phyloP scores from a whole-genome alignment of 2,888 invertebrate genomes.

The Eristalinus aeneus region DNA sequence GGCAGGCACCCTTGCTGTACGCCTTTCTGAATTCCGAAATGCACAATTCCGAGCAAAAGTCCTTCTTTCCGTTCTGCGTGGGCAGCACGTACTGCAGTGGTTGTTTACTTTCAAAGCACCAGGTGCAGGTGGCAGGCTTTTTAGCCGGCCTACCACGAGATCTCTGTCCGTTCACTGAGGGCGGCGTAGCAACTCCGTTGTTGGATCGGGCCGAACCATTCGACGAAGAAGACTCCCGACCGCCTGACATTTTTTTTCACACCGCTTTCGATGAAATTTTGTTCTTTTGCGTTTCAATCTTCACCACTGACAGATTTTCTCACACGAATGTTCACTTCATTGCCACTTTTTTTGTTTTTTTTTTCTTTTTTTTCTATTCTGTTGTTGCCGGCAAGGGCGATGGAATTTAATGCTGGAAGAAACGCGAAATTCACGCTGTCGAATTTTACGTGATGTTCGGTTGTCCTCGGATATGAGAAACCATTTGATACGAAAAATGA shows the following conservation, averaged over 20 bases:
- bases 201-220: conserved; percentile 70
- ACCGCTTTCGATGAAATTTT: conserved; percentile 19
- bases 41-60: conserved; percentile 95
- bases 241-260: conserved; percentile 76
- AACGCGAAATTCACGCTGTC: not conserved
- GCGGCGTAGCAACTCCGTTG: conserved; percentile 71
- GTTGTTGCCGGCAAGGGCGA: conserved; percentile 34
- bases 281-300: conserved; percentile 16
- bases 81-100: conserved; percentile 93
- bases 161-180: conserved; percentile 73
- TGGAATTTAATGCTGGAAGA: not conserved
- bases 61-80: conserved; percentile 91
- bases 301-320: not conserved
- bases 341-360: conserved; percentile 18
- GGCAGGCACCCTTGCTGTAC: conserved; percentile 92
- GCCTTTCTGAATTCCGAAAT: conserved; percentile 94
- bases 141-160: conserved; percentile 88
- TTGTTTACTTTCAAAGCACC: conserved; percentile 92
- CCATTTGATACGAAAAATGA: conserved; percentile 16
- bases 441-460: not conserved
- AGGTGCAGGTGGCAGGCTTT: conserved; percentile 86
- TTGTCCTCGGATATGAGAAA: conserved; percentile 13
- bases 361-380: not conserved
- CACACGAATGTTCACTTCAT: conserved; percentile 40
- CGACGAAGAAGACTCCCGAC: conserved; percentile 73